Percentiles rank a stretch among this genome's conserved stretches.
These are phyloP conservation scores for Acanthornis magna DNA, from an alignment of 2,797 vertebrate species.

Conservation along the genomic window DNA sequence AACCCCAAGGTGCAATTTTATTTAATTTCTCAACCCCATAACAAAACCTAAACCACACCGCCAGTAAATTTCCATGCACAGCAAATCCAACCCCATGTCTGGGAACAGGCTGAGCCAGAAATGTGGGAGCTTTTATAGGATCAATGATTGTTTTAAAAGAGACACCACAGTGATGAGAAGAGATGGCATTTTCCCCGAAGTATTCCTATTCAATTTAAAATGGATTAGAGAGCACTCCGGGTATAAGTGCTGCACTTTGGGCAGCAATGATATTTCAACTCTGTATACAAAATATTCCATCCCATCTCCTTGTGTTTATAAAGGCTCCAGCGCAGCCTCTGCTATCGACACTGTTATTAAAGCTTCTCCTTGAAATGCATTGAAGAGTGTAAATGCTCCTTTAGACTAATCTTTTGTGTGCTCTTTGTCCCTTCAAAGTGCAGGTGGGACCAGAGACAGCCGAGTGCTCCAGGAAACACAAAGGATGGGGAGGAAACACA, in stretches of 20 bases:
- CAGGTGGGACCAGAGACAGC: background rate
- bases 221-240: constrained; percentile 27
- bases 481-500: too few species aligned
- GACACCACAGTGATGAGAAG: background rate
- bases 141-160: background rate
- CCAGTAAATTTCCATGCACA: background rate
- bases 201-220: constrained; percentile 39
- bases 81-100: background rate
- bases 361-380: background rate
- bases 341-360: background rate
- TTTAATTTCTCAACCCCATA: background rate
- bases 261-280: constrained; percentile 1
- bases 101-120: background rate
- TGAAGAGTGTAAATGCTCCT: background rate
- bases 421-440: background rate
- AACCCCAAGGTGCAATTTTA: background rate
- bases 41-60: background rate
- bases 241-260: constrained; percentile 16
- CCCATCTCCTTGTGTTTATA: background rate
- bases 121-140: background rate
- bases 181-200: background rate
- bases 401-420: background rate
- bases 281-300: background rate
- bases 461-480: background rate
- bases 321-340: background rate